Percentiles rank a stretch among this genome's conserved stretches.
phyloP scores from a whole-genome alignment of 2,113 vertebrate species.

The Fregata magnificens region DNA sequence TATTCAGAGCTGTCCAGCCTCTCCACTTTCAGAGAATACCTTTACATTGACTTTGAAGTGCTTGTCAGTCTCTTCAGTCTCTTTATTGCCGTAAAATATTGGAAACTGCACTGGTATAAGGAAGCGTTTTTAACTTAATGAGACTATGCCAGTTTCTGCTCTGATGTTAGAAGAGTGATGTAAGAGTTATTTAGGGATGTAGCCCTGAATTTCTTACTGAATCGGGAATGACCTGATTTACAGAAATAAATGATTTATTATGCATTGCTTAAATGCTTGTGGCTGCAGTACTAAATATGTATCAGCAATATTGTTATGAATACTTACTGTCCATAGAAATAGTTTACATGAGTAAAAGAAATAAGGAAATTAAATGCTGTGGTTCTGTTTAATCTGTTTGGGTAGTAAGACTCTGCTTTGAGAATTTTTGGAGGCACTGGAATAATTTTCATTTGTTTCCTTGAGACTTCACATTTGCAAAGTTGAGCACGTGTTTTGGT shows the following conservation, averaged over 20 bases:
- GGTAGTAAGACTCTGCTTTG: neutral
- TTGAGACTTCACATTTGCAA: neutral
- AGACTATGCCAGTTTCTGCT: neutral
- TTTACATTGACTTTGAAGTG: neutral
- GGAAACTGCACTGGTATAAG: neutral
- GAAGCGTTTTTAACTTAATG: neutral
- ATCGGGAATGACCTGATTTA: neutral
- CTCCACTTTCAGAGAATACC: neutral
- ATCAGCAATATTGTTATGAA: neutral
- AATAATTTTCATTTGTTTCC: neutral
- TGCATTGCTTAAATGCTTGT: constrained; percentile 9
- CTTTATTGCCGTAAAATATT: neutral
- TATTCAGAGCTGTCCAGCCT: neutral
- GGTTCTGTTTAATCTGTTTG: neutral
- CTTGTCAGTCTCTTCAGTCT: neutral
- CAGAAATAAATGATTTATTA: neutral
- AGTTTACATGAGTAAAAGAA: neutral
- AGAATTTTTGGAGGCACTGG: neutral
- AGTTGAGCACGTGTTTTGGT: neutral
- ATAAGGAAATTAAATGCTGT: neutral
- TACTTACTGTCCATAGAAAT: neutral
- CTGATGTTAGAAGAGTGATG: constrained; percentile 12
- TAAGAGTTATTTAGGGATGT: constrained; percentile 40
- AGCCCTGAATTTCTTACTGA: constrained; percentile 13
- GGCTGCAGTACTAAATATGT: neutral